phyloP scores from a whole-genome alignment of 2,113 vertebrate species.

The Rhombomys opimus region DNA sequence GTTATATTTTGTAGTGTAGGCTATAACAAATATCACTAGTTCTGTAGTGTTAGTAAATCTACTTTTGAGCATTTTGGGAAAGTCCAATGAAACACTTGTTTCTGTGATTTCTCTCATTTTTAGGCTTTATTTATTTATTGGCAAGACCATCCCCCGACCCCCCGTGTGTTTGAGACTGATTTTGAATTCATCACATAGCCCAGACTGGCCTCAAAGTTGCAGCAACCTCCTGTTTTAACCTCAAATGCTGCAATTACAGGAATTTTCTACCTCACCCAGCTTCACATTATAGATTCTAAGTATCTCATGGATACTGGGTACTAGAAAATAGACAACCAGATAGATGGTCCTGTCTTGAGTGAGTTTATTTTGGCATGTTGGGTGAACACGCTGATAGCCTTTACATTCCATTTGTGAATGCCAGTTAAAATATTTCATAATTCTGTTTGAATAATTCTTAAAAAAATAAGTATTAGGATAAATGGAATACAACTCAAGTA shows the following conservation, averaged over 20 bases:
- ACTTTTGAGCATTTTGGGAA: slow-evolving; percentile 23
- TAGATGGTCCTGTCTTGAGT: not conserved
- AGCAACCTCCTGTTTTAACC: not conserved
- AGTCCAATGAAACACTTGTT: not conserved
- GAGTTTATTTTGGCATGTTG: slow-evolving; percentile 54
- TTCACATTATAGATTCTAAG: not conserved
- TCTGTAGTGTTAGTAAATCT: slow-evolving; percentile 18
- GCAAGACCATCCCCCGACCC: too few species aligned
- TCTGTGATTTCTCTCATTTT: not conserved
- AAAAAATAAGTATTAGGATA: slow-evolving; percentile 28
- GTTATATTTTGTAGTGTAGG: not conserved
- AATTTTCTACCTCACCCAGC: not conserved
- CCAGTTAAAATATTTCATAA: slow-evolving; percentile 59
- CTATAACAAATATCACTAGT: not conserved
- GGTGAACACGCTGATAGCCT: slow-evolving; percentile 1
- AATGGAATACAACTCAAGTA: slow-evolving; percentile 5
- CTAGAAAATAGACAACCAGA: not conserved
- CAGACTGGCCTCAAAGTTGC: not conserved
- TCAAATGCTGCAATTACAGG: not conserved
- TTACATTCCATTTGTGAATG: slow-evolving; percentile 25
- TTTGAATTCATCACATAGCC: not conserved
- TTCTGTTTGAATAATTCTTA: slow-evolving; percentile 34
- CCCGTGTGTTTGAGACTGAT: not conserved
- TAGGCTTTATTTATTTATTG: not conserved
- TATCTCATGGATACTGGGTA: not conserved